phyloP scores from a whole-genome alignment of 2,888 invertebrate species.

The Eristalinus sepulchralis region DNA sequence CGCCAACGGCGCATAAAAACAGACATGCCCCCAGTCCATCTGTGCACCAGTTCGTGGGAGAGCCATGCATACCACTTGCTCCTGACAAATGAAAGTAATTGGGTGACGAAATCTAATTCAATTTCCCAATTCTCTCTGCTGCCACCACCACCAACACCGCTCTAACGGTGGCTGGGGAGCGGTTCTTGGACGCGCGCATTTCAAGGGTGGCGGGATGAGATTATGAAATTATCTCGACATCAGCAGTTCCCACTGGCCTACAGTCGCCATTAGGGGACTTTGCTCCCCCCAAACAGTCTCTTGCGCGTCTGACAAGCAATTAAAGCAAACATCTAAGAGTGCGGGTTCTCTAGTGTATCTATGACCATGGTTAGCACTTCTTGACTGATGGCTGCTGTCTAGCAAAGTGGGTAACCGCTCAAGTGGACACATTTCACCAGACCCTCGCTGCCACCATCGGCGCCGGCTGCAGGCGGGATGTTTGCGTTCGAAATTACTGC shows the following conservation, averaged over 20 bases:
- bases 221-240: conserved; percentile 13
- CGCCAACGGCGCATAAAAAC: not conserved
- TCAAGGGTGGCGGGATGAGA: conserved; percentile 19
- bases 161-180: not conserved
- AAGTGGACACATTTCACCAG: not conserved
- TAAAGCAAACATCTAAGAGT: conserved; percentile 41
- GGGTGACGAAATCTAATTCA: conserved; percentile 55
- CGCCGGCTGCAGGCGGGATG: not conserved
- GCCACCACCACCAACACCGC: too few relatives aligned
- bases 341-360: not conserved
- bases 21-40: not conserved
- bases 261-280: conserved; percentile 34
- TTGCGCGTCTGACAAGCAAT: conserved; percentile 46
- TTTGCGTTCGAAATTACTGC: conserved; percentile 11
- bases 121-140: conserved; percentile 24
- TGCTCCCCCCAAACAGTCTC: conserved; percentile 2
- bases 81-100: conserved; percentile 45
- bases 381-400: not conserved
- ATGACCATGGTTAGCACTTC: not conserved
- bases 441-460: not conserved
- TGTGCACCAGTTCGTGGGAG: not conserved
- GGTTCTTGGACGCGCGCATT: conserved; percentile 16
- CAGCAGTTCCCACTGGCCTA: not conserved
- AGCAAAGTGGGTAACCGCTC: conserved; percentile 20
- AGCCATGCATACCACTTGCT: not conserved